Conservation (phyloP, 2,888 invertebrate genomes). For the Rotaria socialis region DNA sequence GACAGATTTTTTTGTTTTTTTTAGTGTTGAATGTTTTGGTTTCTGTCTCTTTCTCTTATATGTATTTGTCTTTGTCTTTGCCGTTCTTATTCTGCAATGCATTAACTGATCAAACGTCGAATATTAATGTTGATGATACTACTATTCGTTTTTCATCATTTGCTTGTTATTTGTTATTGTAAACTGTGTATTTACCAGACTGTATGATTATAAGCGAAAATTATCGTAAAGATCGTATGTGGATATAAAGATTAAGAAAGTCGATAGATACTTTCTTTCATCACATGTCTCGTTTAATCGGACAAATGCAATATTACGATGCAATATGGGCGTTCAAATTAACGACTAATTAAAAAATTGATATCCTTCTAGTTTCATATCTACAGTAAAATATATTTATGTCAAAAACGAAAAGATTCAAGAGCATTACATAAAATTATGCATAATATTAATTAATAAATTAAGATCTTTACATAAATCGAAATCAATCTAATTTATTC, state of each 20-base stretch:
- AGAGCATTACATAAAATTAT: background rate
- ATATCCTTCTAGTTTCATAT: no score
- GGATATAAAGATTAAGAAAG: background rate
- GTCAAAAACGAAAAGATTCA: no score
- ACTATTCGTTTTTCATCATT: background rate
- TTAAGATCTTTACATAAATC: background rate
- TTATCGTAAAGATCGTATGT: background rate
- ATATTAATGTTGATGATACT: slow-evolving; percentile 16
- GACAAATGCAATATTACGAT: no score
- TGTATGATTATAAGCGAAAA: background rate
- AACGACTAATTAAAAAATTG: no score
- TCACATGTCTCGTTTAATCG: background rate
- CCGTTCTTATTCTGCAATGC: background rate
- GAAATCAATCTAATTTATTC: background rate
- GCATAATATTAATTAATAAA: background rate
- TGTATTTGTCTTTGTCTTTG: background rate
- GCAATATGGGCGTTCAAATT: no score
- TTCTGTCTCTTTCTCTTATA: no score
- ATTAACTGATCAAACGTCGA: background rate
- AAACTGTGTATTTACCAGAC: background rate
- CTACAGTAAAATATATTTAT: no score
- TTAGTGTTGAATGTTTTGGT: background rate
- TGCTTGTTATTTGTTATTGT: background rate
- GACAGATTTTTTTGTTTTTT: background rate
- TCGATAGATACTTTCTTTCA: background rate